Evolutionary conservation across 2,888 invertebrate species (phyloP).

Genomic region (Microctonus hyperodae): DNA sequence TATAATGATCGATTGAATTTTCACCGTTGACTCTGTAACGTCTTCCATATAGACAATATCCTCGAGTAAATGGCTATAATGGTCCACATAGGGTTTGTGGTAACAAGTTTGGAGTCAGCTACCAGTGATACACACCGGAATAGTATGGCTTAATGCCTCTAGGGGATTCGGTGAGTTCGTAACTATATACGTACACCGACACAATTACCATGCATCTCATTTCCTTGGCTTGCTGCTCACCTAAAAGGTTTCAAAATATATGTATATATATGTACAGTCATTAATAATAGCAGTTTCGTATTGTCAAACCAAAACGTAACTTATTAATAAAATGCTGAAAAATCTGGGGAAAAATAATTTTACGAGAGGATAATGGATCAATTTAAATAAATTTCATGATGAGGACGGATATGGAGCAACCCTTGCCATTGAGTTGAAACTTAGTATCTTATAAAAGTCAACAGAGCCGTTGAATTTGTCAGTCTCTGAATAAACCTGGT

Average conservation of each 20-base stretch:
- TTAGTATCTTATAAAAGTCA: slow-evolving; percentile 57
- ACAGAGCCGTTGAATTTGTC: slow-evolving; percentile 58
- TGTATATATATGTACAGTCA: neutral
- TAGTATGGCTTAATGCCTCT: slow-evolving; percentile 51
- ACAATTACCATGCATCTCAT: slow-evolving; percentile 57
- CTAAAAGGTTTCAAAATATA: slow-evolving; percentile 15
- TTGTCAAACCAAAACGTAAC: neutral
- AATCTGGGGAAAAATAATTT: slow-evolving; percentile 1
- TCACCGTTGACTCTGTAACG: slow-evolving; percentile 25
- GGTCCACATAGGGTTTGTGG: slow-evolving; percentile 43
- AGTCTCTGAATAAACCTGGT: slow-evolving; percentile 50
- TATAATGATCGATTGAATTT: slow-evolving; percentile 43
- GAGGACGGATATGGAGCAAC: slow-evolving; percentile 10
- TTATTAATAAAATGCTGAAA: neutral
- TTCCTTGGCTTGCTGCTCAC: slow-evolving; percentile 20
- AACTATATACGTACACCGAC: slow-evolving; percentile 51
- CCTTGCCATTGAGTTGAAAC: slow-evolving; percentile 40
- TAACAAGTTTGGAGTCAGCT: slow-evolving; percentile 43
- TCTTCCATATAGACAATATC: slow-evolving; percentile 26
- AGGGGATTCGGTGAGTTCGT: slow-evolving; percentile 53
- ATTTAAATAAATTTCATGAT: neutral
- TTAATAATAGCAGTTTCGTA: neutral
- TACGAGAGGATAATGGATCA: neutral
- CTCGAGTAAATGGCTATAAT: slow-evolving; percentile 21
- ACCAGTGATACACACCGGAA: slow-evolving; percentile 53